phyloP scores from a whole-genome alignment of 2,113 vertebrate genomes.

The Rhabdomys dilectus region DNA sequence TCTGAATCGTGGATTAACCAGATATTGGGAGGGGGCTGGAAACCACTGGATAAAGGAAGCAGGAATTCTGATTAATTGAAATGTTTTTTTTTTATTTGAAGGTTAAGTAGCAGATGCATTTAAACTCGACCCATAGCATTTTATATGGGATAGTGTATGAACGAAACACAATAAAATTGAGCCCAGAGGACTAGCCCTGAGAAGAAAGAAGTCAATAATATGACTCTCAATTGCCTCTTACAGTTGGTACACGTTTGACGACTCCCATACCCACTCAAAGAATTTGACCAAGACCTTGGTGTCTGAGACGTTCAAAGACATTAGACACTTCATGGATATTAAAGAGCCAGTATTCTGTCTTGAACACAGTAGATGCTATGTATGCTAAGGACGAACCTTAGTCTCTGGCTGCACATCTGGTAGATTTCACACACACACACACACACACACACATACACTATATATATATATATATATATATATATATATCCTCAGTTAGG shows the following conservation, averaged over 20 bases:
- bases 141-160: constrained; percentile 66
- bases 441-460: too few species aligned
- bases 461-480: not conserved
- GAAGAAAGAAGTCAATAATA: constrained; percentile 61
- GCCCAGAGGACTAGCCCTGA: constrained; percentile 51
- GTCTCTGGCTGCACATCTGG: not conserved
- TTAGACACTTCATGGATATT: not conserved
- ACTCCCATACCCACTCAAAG: not conserved
- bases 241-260: not conserved
- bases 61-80: constrained; percentile 62
- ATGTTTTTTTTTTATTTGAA: constrained; percentile 44
- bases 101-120: constrained; percentile 72
- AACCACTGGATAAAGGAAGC: not conserved
- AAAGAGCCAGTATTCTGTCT: not conserved
- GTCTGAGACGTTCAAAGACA: not conserved
- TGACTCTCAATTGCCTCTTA: constrained; percentile 64
- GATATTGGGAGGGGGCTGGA: not conserved
- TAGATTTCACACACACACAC: not conserved
- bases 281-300: constrained; percentile 5
- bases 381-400: not conserved
- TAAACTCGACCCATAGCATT: constrained; percentile 61
- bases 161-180: constrained; percentile 70
- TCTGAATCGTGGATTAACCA: constrained; percentile 35
- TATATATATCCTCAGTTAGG: not conserved
- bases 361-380: not conserved